phyloP scores from a whole-genome alignment of 2,797 vertebrate species.

The Nyctalus aviator region DNA sequence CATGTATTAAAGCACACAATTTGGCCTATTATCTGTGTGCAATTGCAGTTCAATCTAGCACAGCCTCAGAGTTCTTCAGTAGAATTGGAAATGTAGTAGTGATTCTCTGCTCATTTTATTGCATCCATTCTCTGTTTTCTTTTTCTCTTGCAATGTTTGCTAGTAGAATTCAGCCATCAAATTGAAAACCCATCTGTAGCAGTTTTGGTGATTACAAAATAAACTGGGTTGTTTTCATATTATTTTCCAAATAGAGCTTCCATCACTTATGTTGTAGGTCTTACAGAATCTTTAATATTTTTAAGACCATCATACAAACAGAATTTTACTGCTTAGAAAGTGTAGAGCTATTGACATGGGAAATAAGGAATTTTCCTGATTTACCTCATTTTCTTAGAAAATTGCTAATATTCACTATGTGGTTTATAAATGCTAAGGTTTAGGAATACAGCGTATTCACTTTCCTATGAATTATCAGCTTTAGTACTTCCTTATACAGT shows the following conservation, averaged over 20 bases:
- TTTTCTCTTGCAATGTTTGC: constrained; percentile 26
- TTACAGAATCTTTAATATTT: constrained; percentile 62
- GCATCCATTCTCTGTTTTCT: constrained; percentile 25
- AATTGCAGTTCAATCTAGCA: neutral
- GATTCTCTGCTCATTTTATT: constrained; percentile 51
- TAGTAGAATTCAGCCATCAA: constrained; percentile 52
- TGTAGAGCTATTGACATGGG: neutral
- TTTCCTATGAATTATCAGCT: neutral
- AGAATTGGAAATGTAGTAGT: constrained; percentile 11
- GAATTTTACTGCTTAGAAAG: constrained; percentile 45
- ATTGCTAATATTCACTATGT: neutral
- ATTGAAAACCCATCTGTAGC: constrained; percentile 48
- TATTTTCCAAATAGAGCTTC: constrained; percentile 31
- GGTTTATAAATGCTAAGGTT: constrained; percentile 35
- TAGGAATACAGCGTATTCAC: neutral
- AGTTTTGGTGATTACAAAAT: constrained; percentile 44
- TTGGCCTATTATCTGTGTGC: constrained; percentile 10
- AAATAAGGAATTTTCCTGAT: constrained; percentile 48
- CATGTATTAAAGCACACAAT: constrained; percentile 49
- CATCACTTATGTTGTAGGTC: constrained; percentile 12
- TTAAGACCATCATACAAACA: neutral
- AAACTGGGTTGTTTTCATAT: constrained; percentile 47
- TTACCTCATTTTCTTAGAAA: constrained; percentile 51
- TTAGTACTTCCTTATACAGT: constrained; percentile 13
- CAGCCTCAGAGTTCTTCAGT: neutral